Base-by-base conservation (phyloP, 2,113 vertebrate species). In the Reinhardtius hippoglossoides region DNA sequence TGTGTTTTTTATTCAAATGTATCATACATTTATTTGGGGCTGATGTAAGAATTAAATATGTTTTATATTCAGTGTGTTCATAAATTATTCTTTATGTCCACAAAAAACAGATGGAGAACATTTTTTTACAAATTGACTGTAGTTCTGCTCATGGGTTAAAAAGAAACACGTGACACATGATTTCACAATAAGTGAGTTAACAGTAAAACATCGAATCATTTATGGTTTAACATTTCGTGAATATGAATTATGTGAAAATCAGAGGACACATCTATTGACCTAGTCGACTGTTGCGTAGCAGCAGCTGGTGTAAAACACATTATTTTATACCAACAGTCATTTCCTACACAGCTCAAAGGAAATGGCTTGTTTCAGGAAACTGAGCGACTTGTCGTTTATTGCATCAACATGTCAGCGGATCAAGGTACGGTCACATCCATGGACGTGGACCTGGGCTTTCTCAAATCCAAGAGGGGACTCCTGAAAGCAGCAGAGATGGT, bases 401-500 rank as follows among this genome's bases (percentile, higher is more conserved):
- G 2, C 31, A 50, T 0, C 74, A 55, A 21, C 58, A 61, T 74
- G 73, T 67, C 71, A 58, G 72, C 61, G 7, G 46, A 64, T 37
- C 15, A 40, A 5, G 71, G 42, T 9, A 61, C 46, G 69, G 42
- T 4, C 9, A 27, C 40, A 24, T 1, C 35, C 16, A 55, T 92
- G 73, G 92, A 93, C 8, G 13, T 92, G 35, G 85, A 95, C 71
- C 4, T 10, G 1, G 27, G 67, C 20, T 94, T 94, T 67, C 64
- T 95, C 72, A 90, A 81, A 72, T 92, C 93, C 44, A 77, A 31
- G 65, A 89, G 90, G 74, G 90, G 93, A 16, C 44, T 83, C 48
- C 68, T 95, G 65, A 94, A 94, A 89, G 50, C 84, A 6, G 73
- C 86, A 61, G 90, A 95, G 77, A 80, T 91, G 92, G 94, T 95